Evolutionary conservation across 2,888 invertebrate species (phyloP).

Genomic region (Imbricaverruca yamaguchii): DNA sequence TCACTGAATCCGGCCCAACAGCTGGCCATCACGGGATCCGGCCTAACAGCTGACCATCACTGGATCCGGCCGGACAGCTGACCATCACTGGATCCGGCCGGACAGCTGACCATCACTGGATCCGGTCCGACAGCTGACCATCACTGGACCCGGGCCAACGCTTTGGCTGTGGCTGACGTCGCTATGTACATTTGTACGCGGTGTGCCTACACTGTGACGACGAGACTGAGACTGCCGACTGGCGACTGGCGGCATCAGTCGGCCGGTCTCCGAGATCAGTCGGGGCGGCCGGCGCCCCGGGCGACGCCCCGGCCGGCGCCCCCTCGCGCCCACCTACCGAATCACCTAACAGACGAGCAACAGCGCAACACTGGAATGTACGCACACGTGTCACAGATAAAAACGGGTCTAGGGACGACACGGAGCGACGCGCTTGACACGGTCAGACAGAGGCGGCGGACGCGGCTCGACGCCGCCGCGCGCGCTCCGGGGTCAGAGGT

Average conservation of each 20-base stretch:
- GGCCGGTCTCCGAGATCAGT: not conserved
- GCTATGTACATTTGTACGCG: constrained; percentile 16
- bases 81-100: no score
- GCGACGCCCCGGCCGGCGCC: no score
- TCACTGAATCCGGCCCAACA: no score
- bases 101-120: no score
- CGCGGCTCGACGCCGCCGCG: not conserved
- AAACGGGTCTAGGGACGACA: not conserved
- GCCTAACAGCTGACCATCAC: no score
- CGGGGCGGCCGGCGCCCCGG: not conserved
- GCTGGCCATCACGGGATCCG: no score
- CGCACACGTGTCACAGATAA: not conserved
- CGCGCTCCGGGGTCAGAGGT: not conserved
- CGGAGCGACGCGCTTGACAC: not conserved
- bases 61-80: no score
- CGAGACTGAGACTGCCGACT: not conserved
- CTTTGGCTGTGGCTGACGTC: not conserved
- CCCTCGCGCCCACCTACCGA: no score
- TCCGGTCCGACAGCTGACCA: no score
- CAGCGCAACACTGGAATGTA: not conserved
- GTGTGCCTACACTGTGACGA: not conserved
- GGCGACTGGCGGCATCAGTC: not conserved
- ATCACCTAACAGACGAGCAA: not conserved
- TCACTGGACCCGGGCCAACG: no score
- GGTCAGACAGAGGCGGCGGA: not conserved